Conservation (phyloP, 2,113 vertebrate species). For the Eurypyga helias region DNA sequence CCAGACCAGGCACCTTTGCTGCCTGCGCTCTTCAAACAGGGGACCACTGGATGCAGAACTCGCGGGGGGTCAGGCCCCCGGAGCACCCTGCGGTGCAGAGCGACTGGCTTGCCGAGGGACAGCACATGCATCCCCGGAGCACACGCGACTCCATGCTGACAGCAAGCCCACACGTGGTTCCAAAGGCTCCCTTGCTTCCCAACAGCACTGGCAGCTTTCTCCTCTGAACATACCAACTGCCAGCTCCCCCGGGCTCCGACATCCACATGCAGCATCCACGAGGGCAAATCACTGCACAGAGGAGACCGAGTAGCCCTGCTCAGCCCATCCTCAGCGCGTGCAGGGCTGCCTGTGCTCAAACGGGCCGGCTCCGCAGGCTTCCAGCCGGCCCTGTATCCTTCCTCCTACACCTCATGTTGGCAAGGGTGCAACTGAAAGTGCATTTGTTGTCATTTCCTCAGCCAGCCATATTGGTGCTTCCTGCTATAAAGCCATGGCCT, state of each 20-base stretch:
- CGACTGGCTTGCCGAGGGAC: background rate
- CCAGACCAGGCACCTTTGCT: background rate
- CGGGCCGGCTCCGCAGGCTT: background rate
- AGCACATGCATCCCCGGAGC: fast-evolving
- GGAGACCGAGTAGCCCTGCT: background rate
- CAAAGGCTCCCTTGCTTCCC: background rate
- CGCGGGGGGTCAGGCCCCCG: background rate
- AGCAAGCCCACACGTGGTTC: background rate
- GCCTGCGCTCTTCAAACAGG: background rate
- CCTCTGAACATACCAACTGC: background rate
- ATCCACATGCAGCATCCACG: background rate
- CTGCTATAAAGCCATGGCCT: background rate
- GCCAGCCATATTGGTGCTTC: background rate
- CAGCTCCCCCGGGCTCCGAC: background rate
- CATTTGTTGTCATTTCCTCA: background rate
- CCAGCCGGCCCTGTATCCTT: background rate
- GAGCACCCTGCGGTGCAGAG: fast-evolving
- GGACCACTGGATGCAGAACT: background rate
- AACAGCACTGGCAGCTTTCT: background rate
- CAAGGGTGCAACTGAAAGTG: background rate
- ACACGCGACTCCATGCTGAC: background rate
- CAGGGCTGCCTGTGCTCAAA: background rate
- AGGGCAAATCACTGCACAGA: background rate
- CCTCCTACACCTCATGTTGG: fast-evolving
- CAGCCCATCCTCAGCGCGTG: background rate